These are phyloP conservation scores for Propithecus perrieri DNA, from an alignment of 2,797 vertebrate genomes.

Conservation along the genomic window DNA sequence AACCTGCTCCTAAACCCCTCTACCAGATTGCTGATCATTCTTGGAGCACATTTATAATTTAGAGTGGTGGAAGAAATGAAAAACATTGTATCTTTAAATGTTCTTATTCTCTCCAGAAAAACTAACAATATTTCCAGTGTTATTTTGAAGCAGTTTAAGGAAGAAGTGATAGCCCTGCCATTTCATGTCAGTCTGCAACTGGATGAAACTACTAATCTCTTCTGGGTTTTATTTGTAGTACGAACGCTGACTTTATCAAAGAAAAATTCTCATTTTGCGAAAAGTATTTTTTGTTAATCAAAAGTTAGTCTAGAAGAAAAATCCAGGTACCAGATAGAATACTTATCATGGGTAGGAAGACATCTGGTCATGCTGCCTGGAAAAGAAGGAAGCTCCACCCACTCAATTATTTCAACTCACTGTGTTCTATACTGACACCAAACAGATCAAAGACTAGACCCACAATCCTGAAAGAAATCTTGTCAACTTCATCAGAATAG, in stretches of 20 bases:
- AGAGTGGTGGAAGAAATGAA: neutral
- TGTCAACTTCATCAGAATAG: neutral
- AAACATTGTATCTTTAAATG: neutral
- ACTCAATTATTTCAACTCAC: neutral
- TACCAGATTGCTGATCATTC: neutral
- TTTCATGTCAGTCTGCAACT: conserved; percentile 39
- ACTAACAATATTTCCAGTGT: neutral
- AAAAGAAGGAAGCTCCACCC: neutral
- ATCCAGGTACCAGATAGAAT: neutral
- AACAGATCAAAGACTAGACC: neutral
- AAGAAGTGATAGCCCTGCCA: neutral
- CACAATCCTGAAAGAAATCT: neutral
- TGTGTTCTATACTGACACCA: neutral
- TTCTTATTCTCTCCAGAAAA: neutral
- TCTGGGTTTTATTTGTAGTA: neutral
- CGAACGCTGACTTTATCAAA: conserved; percentile 30
- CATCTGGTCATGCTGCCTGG: neutral
- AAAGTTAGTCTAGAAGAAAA: conserved; percentile 43
- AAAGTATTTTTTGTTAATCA: neutral
- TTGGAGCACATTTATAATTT: neutral
- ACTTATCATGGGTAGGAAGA: neutral
- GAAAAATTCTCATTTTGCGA: conserved; percentile 29
- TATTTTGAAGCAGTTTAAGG: neutral
- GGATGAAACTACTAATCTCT: neutral
- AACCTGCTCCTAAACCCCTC: neutral